Percentiles rank a stretch among this genome's conserved stretches.
Evolutionary conservation across 2,113 vertebrate species (phyloP).

Genomic region (Numida meleagris): DNA sequence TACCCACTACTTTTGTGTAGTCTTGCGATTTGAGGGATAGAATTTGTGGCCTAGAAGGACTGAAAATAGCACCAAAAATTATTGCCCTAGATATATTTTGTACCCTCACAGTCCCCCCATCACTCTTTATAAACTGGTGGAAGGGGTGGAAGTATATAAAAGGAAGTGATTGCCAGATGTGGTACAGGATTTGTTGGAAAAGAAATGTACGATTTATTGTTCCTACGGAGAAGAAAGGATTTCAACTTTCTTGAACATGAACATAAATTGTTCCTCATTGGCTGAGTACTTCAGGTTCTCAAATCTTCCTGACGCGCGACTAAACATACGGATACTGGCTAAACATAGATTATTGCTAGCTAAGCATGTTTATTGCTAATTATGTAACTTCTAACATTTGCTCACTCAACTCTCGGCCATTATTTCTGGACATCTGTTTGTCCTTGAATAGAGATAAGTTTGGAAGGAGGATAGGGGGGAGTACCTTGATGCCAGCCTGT

Average conservation of each 20-base stretch:
- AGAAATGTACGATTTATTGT: background rate
- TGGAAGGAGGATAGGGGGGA: too few species aligned
- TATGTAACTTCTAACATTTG: too few species aligned
- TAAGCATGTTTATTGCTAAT: too few species aligned
- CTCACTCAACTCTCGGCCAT: too few species aligned
- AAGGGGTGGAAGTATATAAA: background rate
- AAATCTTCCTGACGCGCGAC: too few species aligned
- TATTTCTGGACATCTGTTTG: too few species aligned
- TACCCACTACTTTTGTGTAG: rapidly evolving
- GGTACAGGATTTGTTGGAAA: background rate
- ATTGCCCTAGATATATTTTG: rapidly evolving
- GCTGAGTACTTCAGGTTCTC: too few species aligned
- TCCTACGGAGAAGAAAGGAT: background rate
- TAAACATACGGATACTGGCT: too few species aligned
- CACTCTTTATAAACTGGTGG: background rate
- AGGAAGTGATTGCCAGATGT: background rate
- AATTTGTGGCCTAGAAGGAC: background rate
- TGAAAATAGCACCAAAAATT: rapidly evolving
- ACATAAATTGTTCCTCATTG: background rate
- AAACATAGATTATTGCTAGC: too few species aligned
- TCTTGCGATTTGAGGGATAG: background rate
- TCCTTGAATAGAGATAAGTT: too few species aligned
- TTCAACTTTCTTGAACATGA: background rate
- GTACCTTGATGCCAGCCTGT: too few species aligned
- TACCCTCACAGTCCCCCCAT: background rate